Evolutionary conservation across 2,113 vertebrate species (phyloP).

Genomic region (Chamaea fasciata): DNA sequence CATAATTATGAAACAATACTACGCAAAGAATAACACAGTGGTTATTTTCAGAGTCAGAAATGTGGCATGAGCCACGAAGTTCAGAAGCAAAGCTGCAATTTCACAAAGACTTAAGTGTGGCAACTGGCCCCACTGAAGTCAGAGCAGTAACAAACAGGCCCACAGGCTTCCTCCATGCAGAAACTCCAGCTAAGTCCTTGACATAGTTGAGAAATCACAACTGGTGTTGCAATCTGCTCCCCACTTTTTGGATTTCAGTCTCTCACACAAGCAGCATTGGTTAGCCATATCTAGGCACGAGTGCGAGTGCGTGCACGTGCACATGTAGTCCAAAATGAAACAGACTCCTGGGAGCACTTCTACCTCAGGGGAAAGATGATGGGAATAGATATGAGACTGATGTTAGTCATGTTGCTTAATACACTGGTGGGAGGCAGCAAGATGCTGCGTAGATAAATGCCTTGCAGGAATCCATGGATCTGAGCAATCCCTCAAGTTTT

Average conservation of each 20-base stretch:
- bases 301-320: not conserved
- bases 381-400: not conserved
- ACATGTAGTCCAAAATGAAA: not conserved
- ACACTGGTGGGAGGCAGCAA: not conserved
- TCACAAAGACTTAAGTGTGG: not conserved
- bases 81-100: not conserved
- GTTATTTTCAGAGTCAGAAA: not conserved
- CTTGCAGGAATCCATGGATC: not conserved
- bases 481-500: not conserved
- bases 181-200: not conserved
- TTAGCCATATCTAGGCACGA: not conserved
- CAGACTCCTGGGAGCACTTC: not conserved
- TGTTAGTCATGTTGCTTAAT: conserved; percentile 35
- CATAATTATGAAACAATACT: not conserved
- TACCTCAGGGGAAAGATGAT: conserved; percentile 4
- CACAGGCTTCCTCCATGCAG: not conserved
- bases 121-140: not conserved
- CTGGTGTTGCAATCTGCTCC: not conserved
- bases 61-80: not conserved
- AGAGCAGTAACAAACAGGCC: not conserved
- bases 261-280: not conserved
- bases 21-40: not conserved
- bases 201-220: not conserved
- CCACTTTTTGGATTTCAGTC: not conserved
- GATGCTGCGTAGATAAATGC: conserved; percentile 11